phyloP scores from a whole-genome alignment of 2,113 vertebrate genomes.

The Tachycineta bicolor region DNA sequence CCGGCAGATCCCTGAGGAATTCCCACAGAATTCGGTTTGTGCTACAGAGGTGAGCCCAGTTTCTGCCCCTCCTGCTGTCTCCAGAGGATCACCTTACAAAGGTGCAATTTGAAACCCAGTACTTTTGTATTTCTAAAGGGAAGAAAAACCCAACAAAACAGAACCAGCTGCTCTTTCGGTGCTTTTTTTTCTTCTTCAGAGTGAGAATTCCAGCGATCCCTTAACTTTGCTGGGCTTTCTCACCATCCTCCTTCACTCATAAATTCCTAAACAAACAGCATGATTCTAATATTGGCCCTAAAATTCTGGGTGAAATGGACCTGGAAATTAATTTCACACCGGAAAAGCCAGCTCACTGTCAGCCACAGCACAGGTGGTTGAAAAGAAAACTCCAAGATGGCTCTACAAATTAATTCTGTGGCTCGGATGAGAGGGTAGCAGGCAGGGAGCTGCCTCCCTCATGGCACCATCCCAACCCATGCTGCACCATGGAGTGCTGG shows the following conservation, averaged over 20 bases:
- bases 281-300: constrained; percentile 26
- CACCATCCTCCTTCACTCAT: not conserved
- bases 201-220: not conserved
- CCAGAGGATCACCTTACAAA: not conserved
- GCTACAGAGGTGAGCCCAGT: no score
- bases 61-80: not conserved
- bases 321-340: constrained; percentile 63
- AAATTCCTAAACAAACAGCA: not conserved
- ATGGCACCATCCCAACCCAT: accelerated
- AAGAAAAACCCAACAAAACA: not conserved
- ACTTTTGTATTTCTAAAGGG: not conserved
- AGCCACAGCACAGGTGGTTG: not conserved
- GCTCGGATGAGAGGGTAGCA: not conserved
- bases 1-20: not conserved
- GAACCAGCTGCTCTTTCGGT: not conserved
- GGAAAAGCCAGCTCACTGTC: not conserved
- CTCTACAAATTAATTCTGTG: not conserved
- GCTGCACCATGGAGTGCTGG: accelerated
- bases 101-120: not conserved
- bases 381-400: not conserved
- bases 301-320: constrained; percentile 60
- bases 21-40: not conserved
- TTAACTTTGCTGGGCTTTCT: not conserved
- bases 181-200: not conserved
- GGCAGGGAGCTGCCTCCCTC: not conserved